phyloP scores from a whole-genome alignment of 2,113 vertebrate species.

The Megalops atlanticus region DNA sequence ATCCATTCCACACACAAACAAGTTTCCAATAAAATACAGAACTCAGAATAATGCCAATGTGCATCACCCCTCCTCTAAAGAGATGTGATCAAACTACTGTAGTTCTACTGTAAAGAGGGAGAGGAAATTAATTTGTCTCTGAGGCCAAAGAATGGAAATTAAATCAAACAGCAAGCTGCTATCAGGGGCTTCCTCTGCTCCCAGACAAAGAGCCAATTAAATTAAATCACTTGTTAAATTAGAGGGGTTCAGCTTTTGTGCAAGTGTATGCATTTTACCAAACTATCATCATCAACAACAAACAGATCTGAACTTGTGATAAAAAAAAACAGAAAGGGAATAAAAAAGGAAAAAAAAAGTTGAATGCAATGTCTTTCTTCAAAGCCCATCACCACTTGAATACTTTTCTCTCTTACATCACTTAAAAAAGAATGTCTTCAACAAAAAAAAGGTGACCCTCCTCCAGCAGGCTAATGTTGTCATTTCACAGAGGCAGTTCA shows the following conservation, averaged over 20 bases:
- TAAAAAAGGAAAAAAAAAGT: neutral
- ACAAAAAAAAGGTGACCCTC: constrained; percentile 26
- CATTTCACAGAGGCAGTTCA: constrained; percentile 41
- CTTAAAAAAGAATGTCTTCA: constrained; percentile 27
- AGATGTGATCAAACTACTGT: constrained; percentile 33
- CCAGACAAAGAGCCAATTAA: constrained; percentile 35
- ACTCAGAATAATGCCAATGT: too few relatives aligned
- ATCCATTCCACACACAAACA: too few relatives aligned
- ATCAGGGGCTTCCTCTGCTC: constrained; percentile 15
- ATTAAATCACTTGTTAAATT: constrained; percentile 24
- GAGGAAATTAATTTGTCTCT: constrained; percentile 37
- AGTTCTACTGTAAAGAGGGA: constrained; percentile 8
- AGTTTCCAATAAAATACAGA: too few relatives aligned
- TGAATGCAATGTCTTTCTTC: neutral
- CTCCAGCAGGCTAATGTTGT: constrained; percentile 33
- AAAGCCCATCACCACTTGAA: neutral
- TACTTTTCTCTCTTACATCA: constrained; percentile 24
- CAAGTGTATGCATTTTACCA: constrained; percentile 9
- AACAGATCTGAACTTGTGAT: constrained; percentile 30
- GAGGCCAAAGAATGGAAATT: constrained; percentile 24
- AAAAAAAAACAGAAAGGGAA: constrained; percentile 5
- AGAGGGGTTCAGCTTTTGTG: neutral
- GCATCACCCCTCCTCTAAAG: constrained; percentile 23
- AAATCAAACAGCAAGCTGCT: constrained; percentile 30
- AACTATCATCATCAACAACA: constrained; percentile 31